Evolutionary conservation across 2,888 invertebrate genomes (phyloP), one percentile per base, ranked within the genome.

Genomic region (Mallateleia sp.): DNA sequence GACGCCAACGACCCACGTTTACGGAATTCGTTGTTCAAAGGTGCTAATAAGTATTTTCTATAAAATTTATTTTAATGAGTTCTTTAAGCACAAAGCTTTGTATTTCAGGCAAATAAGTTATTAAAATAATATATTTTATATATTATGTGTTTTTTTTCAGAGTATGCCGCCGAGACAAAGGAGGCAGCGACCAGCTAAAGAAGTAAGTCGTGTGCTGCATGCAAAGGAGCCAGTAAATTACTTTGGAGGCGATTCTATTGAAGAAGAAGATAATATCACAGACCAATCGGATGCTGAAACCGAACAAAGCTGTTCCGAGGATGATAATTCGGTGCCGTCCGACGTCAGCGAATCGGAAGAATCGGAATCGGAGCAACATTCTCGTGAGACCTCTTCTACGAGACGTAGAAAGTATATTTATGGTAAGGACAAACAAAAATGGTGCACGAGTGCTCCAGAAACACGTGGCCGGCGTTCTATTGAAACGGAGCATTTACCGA

Each of bases 361-460:
- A 6, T n/a, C n/a, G 18, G 45, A 18, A 2, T n/a, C 2, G 18
- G 45, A 45, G 18, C 45, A 45, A 45, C n/a, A n/a, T n/a, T n/a
- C n/a, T n/a, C n/a, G n/a, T n/a, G n/a, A n/a, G n/a, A n/a, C n/a
- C n/a, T n/a, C n/a, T n/a, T n/a, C n/a, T n/a, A 45, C 45, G 18
- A n/a, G 45, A 45, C 45, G 18, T 18, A 28, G 28, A n/a, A 14
- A 56, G 28, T 28, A 7, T 56, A 28, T 56, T 5, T 56, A 28
- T 14, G 58, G 58, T 8, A 64, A 34, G 14, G 15, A 47, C 25
- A 52, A 52, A n/a, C 50, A 64, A 18, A 54, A n/a, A 52, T 77
- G 64, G 75, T 34, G 42, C 14, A 50, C 20, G 3, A 38, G 8
- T 1, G 8, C 47, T 20, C 34, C 34, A 11, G 18, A 60, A 60